These are phyloP conservation scores for Columba janthina DNA, from an alignment of 2,113 vertebrate genomes.

Conservation along the genomic window DNA sequence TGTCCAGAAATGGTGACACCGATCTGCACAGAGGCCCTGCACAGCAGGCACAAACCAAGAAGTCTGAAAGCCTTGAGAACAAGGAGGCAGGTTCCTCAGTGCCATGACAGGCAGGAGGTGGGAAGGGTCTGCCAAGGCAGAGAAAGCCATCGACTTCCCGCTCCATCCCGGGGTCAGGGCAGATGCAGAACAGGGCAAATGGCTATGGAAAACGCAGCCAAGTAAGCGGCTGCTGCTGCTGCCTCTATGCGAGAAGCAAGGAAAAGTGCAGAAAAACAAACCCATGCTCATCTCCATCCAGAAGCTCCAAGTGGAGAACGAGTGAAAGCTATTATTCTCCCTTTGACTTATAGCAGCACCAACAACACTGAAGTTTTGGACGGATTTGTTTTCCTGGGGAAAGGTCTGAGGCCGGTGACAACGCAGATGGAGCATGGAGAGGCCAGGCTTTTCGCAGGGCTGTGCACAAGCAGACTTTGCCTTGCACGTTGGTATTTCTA, in stretches of 20 bases:
- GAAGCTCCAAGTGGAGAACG: not conserved
- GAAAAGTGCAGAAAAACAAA: constrained; percentile 54
- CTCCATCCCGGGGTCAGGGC: not conserved
- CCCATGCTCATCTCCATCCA: constrained; percentile 40
- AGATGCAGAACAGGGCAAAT: constrained; percentile 10
- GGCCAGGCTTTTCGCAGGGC: not conserved
- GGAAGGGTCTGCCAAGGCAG: not conserved
- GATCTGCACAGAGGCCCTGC: not conserved
- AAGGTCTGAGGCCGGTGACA: not conserved
- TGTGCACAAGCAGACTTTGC: constrained; percentile 46
- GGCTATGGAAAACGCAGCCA: constrained; percentile 12
- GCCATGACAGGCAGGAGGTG: not conserved
- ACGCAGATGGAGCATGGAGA: not conserved
- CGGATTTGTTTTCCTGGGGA: constrained; percentile 47
- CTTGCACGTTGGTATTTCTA: constrained; percentile 52
- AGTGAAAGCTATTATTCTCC: constrained; percentile 33
- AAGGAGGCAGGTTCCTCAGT: not conserved
- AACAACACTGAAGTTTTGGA: constrained; percentile 28
- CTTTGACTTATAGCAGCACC: constrained; percentile 67
- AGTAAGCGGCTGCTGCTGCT: not conserved
- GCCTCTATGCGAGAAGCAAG: not conserved
- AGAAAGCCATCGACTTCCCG: not conserved
- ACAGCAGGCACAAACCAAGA: constrained; percentile 13
- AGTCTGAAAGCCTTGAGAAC: not conserved
- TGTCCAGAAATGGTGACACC: constrained; percentile 62